These are phyloP conservation scores for Corvus hawaiiensis DNA, from an alignment of 2,113 vertebrate genomes.

Conservation along the genomic window DNA sequence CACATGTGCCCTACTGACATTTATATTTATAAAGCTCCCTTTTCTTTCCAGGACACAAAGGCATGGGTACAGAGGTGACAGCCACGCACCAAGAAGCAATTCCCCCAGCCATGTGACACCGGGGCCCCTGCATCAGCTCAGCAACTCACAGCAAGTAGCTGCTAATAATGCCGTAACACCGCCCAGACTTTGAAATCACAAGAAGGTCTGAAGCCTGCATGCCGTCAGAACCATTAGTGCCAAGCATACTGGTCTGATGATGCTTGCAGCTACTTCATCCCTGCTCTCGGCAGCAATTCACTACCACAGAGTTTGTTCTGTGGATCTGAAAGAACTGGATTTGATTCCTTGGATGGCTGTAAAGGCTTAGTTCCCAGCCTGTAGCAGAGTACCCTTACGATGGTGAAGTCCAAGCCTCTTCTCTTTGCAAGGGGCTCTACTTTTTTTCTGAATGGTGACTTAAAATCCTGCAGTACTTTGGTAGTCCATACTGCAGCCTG, in stretches of 20 bases:
- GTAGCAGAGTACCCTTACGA: background rate
- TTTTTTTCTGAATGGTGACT: background rate
- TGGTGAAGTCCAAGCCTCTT: background rate
- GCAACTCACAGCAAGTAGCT: background rate
- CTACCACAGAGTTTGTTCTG: background rate
- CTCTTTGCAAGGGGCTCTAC: background rate
- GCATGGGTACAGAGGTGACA: background rate
- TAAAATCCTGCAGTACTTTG: background rate
- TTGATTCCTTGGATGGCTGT: fast-evolving
- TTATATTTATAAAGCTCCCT: background rate
- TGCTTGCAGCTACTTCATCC: background rate
- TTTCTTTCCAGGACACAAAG: background rate
- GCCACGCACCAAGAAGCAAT: background rate
- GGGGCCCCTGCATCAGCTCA: background rate
- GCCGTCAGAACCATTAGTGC: background rate
- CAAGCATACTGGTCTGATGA: background rate
- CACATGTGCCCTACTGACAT: background rate
- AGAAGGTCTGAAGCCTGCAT: background rate
- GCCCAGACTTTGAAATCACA: background rate
- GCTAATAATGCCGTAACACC: background rate
- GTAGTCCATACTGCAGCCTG: background rate
- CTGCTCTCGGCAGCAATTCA: background rate
- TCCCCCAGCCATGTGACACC: background rate
- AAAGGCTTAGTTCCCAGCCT: background rate
- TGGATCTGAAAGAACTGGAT: background rate